Conservation (phyloP, 2,797 vertebrate genomes). For the Tadarida brasiliensis region DNA sequence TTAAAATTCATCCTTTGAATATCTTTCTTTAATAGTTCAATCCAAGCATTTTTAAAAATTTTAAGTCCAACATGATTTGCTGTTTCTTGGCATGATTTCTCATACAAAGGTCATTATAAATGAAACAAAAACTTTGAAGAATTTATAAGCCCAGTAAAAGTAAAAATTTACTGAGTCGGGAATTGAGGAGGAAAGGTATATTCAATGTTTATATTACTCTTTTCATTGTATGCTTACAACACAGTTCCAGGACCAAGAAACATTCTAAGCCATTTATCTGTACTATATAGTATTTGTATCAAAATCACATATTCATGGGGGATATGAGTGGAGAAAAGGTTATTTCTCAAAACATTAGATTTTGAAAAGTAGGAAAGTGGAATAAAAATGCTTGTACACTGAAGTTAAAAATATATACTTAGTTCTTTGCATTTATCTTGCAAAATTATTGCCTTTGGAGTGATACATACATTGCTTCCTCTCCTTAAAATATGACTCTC, state of each 20-base stretch:
- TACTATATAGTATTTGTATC: background rate
- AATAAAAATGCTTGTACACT: background rate
- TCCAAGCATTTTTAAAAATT: slow-evolving; percentile 58
- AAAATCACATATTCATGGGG: background rate
- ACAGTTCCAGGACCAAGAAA: background rate
- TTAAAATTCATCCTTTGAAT: slow-evolving; percentile 59
- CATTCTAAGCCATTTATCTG: background rate
- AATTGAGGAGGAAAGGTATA: slow-evolving; percentile 46
- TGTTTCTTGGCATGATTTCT: slow-evolving; percentile 70
- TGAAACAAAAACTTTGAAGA: slow-evolving; percentile 70
- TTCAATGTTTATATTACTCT: slow-evolving; percentile 50
- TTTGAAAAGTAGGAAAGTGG: background rate
- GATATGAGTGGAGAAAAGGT: background rate
- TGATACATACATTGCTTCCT: background rate
- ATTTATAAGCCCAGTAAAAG: slow-evolving; percentile 74
- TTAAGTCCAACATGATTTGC: slow-evolving; percentile 56
- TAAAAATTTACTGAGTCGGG: slow-evolving; percentile 59
- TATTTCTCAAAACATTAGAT: slow-evolving; percentile 22
- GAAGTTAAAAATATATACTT: slow-evolving; percentile 12
- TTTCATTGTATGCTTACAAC: slow-evolving; percentile 17
- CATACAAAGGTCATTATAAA: slow-evolving; percentile 54
- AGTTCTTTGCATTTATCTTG: background rate
- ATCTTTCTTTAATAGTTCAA: slow-evolving; percentile 39
- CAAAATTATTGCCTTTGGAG: background rate
- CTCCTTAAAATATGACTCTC: slow-evolving; percentile 29